Base-by-base conservation (phyloP, 2,113 vertebrate genomes). In the Catagonus wagneri region DNA sequence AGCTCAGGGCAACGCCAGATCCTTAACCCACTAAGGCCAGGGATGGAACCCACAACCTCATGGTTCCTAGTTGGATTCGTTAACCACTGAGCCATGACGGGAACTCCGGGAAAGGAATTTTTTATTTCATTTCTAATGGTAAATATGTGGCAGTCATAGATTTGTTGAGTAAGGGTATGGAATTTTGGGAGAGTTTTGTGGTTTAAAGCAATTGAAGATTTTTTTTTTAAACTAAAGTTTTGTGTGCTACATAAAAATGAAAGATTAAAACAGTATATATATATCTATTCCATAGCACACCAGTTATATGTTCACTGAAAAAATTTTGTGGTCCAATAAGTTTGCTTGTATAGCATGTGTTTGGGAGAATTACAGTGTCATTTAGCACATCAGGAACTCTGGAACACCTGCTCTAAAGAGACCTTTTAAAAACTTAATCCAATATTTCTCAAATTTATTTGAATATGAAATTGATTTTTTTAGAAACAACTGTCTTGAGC, bases 381-480 rank as follows among this genome's bases (percentile, higher is more conserved):
- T 58, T 83, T 63, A 84, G 25, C 71, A 61, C 32, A 63, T 89
- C 52, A 84, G 84, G 56, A 39, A 6, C 44, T 93, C 16, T 72
- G 29, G 58, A 80, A 74, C 29, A 96, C 25, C 19, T 84, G 2
- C 29, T 71, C 1, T 76, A 63, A 71, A 44, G 86, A 93, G 56
- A 65, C 9, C 36, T 84, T 83, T 78, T 71, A 78, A 89, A 56
- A 76, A 63, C 58, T 54, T 79, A 72, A 50, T 72, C 39, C 16
- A 44, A 0, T 85, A 75, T 90, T 96, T 83, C n/a, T 54, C 68
- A 83, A 44, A 56, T 65, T 93, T 80, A 74, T 66, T 86, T 96
- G 72, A 93, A 58, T n/a, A 61, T n/a, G 52, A 65, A 27, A 17
- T 81, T 56, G 5, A 9, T 66, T 68, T 93, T 93, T 93, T 75